Percentiles rank a stretch among this genome's conserved stretches.
Evolutionary conservation across 2,113 vertebrate species (phyloP).

Genomic region (Illadopsis cleaveri): DNA sequence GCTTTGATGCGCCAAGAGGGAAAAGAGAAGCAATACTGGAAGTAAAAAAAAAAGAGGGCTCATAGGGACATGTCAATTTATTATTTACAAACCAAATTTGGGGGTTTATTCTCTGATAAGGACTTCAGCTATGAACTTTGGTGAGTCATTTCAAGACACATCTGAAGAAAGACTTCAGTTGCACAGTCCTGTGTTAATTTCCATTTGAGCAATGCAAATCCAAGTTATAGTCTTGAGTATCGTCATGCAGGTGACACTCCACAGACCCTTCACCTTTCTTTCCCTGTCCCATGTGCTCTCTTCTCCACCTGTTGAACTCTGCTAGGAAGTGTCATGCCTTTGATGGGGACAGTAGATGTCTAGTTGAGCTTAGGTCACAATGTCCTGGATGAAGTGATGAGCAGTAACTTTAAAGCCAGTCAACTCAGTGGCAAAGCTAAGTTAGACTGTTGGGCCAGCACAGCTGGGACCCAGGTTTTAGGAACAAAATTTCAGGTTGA

Average conservation of each 20-base stretch:
- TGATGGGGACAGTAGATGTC: background rate
- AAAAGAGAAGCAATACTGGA: background rate
- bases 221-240: background rate
- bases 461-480: background rate
- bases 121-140: background rate
- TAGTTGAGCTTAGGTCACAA: background rate
- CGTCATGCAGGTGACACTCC: background rate
- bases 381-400: background rate
- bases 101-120: background rate
- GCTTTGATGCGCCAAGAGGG: background rate
- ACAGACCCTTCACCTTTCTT: background rate
- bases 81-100: background rate
- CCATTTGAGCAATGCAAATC: background rate
- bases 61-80: background rate
- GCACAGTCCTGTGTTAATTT: background rate
- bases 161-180: background rate
- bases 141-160: background rate
- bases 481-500: background rate
- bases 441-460: background rate
- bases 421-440: background rate
- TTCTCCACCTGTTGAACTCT: background rate
- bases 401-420: background rate
- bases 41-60: background rate
- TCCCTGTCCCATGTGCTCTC: background rate
- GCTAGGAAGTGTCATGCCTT: accelerated